A percentile compares a stretch with the other conserved stretches of the same genome.
Conservation (phyloP, 2,113 vertebrate species). For the Callorhinus ursinus region DNA sequence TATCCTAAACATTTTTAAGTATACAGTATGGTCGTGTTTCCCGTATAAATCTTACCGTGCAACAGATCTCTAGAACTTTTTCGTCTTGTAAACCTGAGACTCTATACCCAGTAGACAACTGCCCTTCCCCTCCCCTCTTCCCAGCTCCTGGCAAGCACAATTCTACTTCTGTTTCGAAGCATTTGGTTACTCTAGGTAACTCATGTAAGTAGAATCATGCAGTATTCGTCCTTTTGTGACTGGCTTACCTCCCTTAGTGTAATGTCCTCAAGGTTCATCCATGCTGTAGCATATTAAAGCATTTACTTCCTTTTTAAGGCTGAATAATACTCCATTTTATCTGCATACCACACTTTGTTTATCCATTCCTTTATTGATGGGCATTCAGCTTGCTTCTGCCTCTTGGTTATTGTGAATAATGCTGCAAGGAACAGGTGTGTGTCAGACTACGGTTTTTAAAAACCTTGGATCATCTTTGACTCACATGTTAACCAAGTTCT, state of each 20-base stretch:
- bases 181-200: background rate
- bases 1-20: background rate
- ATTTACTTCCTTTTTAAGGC: background rate
- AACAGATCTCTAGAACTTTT: background rate
- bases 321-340: background rate
- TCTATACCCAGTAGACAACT: background rate
- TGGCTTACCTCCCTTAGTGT: background rate
- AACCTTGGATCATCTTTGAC: background rate
- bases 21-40: background rate
- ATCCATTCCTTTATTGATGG: background rate
- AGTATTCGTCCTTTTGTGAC: background rate
- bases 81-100: background rate
- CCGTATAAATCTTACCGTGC: background rate
- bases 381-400: background rate
- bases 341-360: background rate
- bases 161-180: background rate
- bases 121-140: background rate
- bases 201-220: background rate
- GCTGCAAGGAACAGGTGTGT: background rate
- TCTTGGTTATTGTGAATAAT: background rate
- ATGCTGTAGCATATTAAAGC: background rate
- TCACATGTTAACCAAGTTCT: background rate
- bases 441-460: background rate
- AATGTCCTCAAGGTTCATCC: background rate
- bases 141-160: background rate